phyloP scores from a whole-genome alignment of 1,140 invertebrate species.

The Drosophila erecta region DNA sequence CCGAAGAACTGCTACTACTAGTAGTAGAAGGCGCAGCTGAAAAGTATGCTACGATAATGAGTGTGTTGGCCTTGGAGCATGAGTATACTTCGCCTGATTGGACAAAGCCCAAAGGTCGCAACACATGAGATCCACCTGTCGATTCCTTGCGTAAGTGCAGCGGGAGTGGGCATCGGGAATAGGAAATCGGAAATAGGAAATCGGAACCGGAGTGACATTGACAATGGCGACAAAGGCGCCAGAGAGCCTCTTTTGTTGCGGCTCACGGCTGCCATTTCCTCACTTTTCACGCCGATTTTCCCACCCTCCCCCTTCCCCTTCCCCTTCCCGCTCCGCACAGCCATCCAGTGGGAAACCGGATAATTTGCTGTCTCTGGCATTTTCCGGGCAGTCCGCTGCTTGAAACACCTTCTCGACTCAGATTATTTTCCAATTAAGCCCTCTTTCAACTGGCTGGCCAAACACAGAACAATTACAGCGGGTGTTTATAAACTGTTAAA shows the following conservation, averaged over 20 bases:
- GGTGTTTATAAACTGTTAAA: not conserved
- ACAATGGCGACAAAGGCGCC: constrained; percentile 10
- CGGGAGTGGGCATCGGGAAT: not conserved
- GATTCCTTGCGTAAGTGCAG: constrained; percentile 28
- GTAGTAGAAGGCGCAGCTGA: no score
- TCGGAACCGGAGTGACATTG: constrained; percentile 1
- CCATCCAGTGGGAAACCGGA: constrained; percentile 29
- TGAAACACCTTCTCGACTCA: constrained; percentile 4
- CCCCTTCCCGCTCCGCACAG: constrained; percentile 4
- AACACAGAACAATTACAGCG: not conserved
- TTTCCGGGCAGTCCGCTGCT: constrained; percentile 2
- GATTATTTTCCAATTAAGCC: constrained; percentile 45
- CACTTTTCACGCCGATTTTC: not conserved
- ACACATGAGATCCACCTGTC: constrained; percentile 20
- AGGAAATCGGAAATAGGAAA: not conserved
- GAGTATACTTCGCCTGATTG: constrained; percentile 3
- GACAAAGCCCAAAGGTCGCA: constrained; percentile 8
- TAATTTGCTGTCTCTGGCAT: constrained; percentile 34
- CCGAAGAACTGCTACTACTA: no score
- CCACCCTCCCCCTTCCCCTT: not conserved
- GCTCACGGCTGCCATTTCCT: constrained; percentile 13
- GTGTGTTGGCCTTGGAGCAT: not conserved
- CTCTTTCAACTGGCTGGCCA: not conserved
- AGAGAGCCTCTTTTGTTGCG: constrained; percentile 32
- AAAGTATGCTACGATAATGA: constrained; percentile 9